Evolutionary conservation across 2,797 vertebrate species (phyloP).

Genomic region (Hephaestus fuliginosus): DNA sequence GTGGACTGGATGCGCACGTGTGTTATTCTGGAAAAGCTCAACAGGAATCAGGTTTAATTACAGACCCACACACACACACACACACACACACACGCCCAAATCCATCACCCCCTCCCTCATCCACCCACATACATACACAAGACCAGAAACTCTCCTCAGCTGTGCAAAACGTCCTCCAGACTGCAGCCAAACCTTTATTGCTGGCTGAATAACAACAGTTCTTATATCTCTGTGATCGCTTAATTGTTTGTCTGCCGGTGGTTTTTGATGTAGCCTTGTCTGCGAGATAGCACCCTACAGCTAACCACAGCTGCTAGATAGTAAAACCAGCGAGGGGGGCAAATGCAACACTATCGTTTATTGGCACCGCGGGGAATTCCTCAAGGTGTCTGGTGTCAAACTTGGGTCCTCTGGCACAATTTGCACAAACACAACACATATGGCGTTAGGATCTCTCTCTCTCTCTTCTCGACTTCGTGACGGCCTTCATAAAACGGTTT

Average conservation of each 20-base stretch:
- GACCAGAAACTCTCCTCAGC: neutral
- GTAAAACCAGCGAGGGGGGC: conserved; percentile 64
- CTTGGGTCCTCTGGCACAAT: conserved; percentile 25
- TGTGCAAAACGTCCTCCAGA: conserved; percentile 17
- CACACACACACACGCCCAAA: neutral
- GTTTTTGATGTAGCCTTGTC: conserved; percentile 48
- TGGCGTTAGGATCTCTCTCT: neutral
- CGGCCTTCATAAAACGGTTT: neutral
- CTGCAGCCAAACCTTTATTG: conserved; percentile 5
- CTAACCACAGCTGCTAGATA: conserved; percentile 62
- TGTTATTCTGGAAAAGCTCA: conserved; percentile 40
- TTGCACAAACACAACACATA: conserved; percentile 46
- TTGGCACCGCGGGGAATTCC: conserved; percentile 51
- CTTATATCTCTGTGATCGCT: conserved; percentile 43
- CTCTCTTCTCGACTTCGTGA: neutral
- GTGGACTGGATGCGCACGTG: conserved; percentile 10
- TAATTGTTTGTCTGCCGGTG: conserved; percentile 62
- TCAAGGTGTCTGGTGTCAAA: conserved; percentile 51
- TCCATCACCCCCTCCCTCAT: too few species aligned
- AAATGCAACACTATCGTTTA: conserved; percentile 65
- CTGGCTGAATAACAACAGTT: conserved; percentile 42
- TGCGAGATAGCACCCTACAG: conserved; percentile 57
- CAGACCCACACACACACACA: neutral
- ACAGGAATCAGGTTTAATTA: conserved; percentile 53
- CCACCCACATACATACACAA: neutral